These are phyloP conservation scores for Narcine bancroftii DNA, from an alignment of 2,113 vertebrate genomes.

Conservation along the genomic window DNA sequence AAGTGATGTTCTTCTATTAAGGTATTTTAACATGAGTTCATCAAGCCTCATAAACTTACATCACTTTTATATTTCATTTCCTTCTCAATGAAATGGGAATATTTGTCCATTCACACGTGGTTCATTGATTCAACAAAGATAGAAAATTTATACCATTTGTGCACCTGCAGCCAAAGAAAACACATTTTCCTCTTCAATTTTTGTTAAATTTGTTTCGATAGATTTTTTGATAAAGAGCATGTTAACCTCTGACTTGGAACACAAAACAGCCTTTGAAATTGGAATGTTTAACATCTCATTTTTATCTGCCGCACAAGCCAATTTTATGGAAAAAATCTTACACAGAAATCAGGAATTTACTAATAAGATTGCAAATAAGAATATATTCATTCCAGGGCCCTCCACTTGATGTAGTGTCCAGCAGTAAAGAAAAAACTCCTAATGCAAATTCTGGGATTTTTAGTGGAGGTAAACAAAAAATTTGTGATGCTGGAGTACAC, in stretches of 20 bases:
- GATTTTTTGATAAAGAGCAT: neutral
- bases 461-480: too few relatives aligned
- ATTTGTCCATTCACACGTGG: neutral
- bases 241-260: neutral
- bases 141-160: neutral
- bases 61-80: neutral
- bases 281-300: too few relatives aligned
- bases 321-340: too few relatives aligned
- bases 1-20: neutral
- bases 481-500: too few relatives aligned
- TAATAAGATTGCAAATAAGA: too few relatives aligned
- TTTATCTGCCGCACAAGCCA: too few relatives aligned
- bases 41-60: neutral
- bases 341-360: too few relatives aligned
- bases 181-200: neutral
- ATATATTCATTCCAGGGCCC: too few relatives aligned
- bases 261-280: neutral
- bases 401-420: too few relatives aligned
- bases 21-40: constrained; percentile 22
- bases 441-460: too few relatives aligned
- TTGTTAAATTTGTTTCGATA: neutral
- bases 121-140: neutral
- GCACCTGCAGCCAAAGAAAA: neutral
- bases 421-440: too few relatives aligned
- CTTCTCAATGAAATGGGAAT: neutral